These are phyloP conservation scores for Chrysochloris asiatica DNA, from an alignment of 2,113 vertebrate species.

Conservation along the genomic window DNA sequence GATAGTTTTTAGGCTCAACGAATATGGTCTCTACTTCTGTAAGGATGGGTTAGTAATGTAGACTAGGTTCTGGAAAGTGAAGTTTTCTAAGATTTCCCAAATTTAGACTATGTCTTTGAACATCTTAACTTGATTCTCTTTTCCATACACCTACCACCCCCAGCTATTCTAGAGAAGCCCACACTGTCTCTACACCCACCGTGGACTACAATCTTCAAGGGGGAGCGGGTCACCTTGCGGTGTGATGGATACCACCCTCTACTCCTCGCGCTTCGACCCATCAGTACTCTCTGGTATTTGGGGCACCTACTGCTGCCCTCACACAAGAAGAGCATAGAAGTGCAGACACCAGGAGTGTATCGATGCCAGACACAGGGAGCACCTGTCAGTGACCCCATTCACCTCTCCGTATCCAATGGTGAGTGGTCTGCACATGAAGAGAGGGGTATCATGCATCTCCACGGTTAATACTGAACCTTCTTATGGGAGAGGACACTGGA, in stretches of 20 bases:
- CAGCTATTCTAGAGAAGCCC: constrained; percentile 76
- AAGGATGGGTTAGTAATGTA: not conserved
- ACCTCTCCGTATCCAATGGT: constrained; percentile 77
- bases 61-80: not conserved
- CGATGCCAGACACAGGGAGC: constrained; percentile 77
- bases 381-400: constrained; percentile 74
- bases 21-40: not conserved
- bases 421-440: not conserved
- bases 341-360: constrained; percentile 72
- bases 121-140: not conserved
- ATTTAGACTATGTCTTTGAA: not conserved
- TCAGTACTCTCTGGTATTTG: constrained; percentile 77
- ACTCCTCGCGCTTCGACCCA: constrained; percentile 68
- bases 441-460: fast-evolving
- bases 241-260: constrained; percentile 74
- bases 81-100: constrained; percentile 5
- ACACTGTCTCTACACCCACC: constrained; percentile 71
- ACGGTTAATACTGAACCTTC: not conserved
- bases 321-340: constrained; percentile 72
- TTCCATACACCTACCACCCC: not conserved
- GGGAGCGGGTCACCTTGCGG: constrained; percentile 68
- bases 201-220: constrained; percentile 80
- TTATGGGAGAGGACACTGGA: not conserved
- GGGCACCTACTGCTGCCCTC: constrained; percentile 74
- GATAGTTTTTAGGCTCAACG: not conserved